phyloP scores from a whole-genome alignment of 2,888 invertebrate genomes.

The Galeruca laticollis region DNA sequence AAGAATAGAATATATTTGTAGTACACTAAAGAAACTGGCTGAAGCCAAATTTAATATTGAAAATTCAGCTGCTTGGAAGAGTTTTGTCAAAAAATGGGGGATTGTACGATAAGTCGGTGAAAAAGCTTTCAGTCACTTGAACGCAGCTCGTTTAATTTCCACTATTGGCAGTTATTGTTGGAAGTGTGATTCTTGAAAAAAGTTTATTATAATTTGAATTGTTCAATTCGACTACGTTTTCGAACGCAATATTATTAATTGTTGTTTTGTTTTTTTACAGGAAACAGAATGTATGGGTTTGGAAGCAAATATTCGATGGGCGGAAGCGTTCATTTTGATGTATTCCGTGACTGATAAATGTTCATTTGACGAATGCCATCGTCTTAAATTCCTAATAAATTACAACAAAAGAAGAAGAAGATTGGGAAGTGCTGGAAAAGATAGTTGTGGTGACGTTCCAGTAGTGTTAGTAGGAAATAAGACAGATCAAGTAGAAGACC shows the following conservation, averaged over 20 bases:
- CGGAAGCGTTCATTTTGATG: constrained; percentile 87
- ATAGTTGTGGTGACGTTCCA: constrained; percentile 75
- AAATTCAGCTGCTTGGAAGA: too few relatives aligned
- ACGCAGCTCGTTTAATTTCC: too few relatives aligned
- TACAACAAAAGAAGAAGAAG: constrained; percentile 81
- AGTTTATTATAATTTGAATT: too few relatives aligned
- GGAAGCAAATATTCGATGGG: constrained; percentile 88
- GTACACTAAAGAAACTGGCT: too few relatives aligned
- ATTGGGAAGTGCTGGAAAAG: constrained; percentile 73
- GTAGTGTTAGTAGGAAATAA: constrained; percentile 88
- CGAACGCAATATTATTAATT: not conserved
- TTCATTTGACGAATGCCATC: constrained; percentile 88
- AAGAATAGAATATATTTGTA: too few relatives aligned
- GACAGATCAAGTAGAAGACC: constrained; percentile 80
- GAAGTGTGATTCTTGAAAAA: too few relatives aligned
- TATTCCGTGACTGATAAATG: constrained; percentile 92
- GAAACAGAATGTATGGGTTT: constrained; percentile 77
- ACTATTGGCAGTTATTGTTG: too few relatives aligned
- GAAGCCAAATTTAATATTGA: too few relatives aligned
- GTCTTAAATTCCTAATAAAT: constrained; percentile 84
- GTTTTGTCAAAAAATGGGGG: too few relatives aligned
- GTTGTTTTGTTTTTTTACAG: constrained; percentile 61
- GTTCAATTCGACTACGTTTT: too few relatives aligned
- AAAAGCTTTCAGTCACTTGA: too few relatives aligned
- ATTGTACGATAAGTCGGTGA: too few relatives aligned